Conservation (phyloP, 2,113 vertebrate genomes). For the mouse (Mus musculus) region GRCm39 chr8:92780001-92780500, state of each 20-base stretch:
- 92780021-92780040: neutral
- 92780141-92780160: neutral
- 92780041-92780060: neutral
- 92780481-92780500: neutral
- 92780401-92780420: neutral
- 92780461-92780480: neutral
- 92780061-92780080: neutral
- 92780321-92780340: neutral
- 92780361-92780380: too few relatives aligned
- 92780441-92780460: neutral
- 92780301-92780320: neutral
- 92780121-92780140: neutral
- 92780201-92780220: rapidly evolving
- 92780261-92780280: neutral
- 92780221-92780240: neutral
- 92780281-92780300: neutral
- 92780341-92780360: neutral
- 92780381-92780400: neutral
- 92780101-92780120: neutral
- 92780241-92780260: rapidly evolving
- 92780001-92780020: neutral
- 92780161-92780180: neutral
- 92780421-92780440: neutral
- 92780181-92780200: neutral
- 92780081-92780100: neutral